Base-by-base conservation (phyloP, 2,888 invertebrate genomes). In the Melipona beecheii region DNA sequence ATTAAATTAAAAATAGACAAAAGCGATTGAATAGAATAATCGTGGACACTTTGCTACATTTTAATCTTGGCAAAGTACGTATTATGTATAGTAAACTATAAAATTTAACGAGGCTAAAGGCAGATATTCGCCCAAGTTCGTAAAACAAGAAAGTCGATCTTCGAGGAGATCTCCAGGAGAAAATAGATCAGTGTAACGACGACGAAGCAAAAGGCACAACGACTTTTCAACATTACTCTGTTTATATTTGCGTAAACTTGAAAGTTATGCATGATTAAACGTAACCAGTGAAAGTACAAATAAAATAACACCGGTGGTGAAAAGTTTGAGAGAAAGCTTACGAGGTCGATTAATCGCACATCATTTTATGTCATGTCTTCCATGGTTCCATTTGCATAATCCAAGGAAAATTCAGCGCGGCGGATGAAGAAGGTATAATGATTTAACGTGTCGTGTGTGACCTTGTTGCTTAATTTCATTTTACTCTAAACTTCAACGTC, bases 211-310 rank as follows among this genome's bases (percentile, higher is more conserved):
- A 78, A 72, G n/a, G 6, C 27, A 15, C 3, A 31, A 31, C 6
- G 31, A 36, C 50, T 74, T 54, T 71, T 52, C n/a, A 52, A n/a
- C 36, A 27, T 27, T 60, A 9, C 66, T 75, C 27, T 15, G 52
- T 9, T 68, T 49, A 15, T 15, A 81, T 81, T 82, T 82, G 81
- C 66, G 71, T 75, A 81, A 81, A 82, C 54, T 17, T 11, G 5
- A 31, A 21, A 60, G 68, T 81, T 64, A 81, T 66, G 71, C 27
- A 50, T 56, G 56, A 36, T 21, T 64, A 75, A 54, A 58, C 27
- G 31, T 36, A 68, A 68, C 56, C 27, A 56, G 83, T 72, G 75
- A 81, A 83, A 83, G 82, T 81, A 24, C n/a, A 74, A 17, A 36
- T 81, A 54, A 65, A 56, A 9, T 36, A 56, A 17, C 27, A 24